Percentiles rank a stretch among this genome's conserved stretches.
Conservation (phyloP, 2,797 vertebrate genomes). For the Prionace glauca region DNA sequence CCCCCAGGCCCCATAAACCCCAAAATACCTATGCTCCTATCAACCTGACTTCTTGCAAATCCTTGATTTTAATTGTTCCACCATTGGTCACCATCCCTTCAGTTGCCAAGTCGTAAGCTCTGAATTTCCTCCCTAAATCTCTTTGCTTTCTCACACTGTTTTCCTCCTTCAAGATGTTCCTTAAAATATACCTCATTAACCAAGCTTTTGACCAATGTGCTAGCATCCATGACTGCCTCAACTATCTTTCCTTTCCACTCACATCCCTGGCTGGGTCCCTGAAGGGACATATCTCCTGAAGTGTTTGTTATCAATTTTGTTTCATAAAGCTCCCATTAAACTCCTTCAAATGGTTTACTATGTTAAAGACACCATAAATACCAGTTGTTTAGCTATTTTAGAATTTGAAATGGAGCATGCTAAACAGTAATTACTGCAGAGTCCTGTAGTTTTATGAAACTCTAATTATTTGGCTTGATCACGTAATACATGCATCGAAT, state of each 20-base stretch:
- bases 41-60: not conserved
- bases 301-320: not conserved
- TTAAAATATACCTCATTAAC: not conserved
- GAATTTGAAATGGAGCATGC: not conserved
- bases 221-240: no score
- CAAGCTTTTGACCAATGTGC: not conserved
- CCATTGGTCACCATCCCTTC: not conserved
- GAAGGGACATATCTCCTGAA: not conserved
- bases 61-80: not conserved
- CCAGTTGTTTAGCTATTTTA: not conserved
- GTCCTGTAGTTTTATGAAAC: not conserved
- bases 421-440: not conserved
- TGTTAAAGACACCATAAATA: not conserved
- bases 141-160: not conserved
- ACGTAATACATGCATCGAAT: not conserved
- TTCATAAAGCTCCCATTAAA: not conserved
- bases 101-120: not conserved
- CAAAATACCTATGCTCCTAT: not conserved
- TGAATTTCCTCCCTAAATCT: not conserved
- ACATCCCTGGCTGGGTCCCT: no score
- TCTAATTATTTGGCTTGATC: not conserved
- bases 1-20: not conserved
- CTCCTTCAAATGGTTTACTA: not conserved
- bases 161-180: not conserved
- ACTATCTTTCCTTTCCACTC: no score